Evolutionary conservation across 2,888 invertebrate genomes (phyloP).

Genomic region (Conops quadrifasciatus): DNA sequence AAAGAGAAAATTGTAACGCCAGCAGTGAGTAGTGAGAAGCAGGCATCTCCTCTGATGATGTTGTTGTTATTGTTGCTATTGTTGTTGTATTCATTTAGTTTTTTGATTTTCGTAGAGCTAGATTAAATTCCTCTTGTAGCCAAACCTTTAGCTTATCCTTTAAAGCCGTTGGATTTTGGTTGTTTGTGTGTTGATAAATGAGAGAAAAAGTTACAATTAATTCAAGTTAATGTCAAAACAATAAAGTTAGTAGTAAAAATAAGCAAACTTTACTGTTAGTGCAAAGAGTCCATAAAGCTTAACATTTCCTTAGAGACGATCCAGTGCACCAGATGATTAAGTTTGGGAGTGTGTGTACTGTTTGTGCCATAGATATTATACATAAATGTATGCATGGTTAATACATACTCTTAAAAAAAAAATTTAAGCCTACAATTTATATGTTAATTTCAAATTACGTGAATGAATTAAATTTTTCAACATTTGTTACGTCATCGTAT

Average conservation of each 20-base stretch:
- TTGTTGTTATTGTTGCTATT: slow-evolving; percentile 1
- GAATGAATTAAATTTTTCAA: no score
- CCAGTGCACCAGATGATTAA: no score
- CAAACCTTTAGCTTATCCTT: slow-evolving; percentile 63
- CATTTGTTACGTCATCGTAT: no score
- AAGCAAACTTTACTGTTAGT: slow-evolving; percentile 23
- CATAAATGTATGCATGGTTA: no score
- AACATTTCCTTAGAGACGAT: background rate
- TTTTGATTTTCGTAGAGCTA: slow-evolving; percentile 55
- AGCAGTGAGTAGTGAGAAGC: background rate
- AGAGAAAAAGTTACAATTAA: slow-evolving; percentile 28
- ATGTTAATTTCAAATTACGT: no score
- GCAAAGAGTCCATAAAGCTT: slow-evolving; percentile 24
- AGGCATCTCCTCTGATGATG: background rate
- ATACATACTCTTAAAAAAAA: no score
- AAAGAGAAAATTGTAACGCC: background rate
- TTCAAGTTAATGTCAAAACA: slow-evolving; percentile 31
- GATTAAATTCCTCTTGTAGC: slow-evolving; percentile 62
- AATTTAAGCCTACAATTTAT: no score
- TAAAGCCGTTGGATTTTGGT: no score
- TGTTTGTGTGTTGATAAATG: no score
- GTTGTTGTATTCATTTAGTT: slow-evolving; percentile 41
- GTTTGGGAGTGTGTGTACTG: no score
- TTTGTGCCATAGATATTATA: no score
- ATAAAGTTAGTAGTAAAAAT: background rate